A percentile compares a stretch with the other conserved stretches of the same genome.
phyloP scores from a whole-genome alignment of 2,113 vertebrate species.

The Microcebus lehilahytsara region DNA sequence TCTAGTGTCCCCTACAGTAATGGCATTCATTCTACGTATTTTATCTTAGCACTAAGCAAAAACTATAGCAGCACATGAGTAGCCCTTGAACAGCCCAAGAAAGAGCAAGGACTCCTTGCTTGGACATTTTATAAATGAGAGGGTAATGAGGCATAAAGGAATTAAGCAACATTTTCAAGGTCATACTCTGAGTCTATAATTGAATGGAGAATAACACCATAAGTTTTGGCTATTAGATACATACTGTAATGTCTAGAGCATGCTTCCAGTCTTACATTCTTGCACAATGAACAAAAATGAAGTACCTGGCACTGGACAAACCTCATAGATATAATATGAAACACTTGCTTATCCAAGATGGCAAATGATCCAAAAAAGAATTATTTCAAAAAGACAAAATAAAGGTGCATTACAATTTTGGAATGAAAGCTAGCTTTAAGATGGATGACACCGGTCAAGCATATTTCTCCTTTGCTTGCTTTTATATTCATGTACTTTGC shows the following conservation, averaged over 20 bases:
- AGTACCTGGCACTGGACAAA: neutral
- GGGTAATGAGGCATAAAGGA: slow-evolving; percentile 44
- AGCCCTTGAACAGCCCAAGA: neutral
- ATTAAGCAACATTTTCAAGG: slow-evolving; percentile 62
- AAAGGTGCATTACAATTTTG: neutral
- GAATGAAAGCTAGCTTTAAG: neutral
- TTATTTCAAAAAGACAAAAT: neutral
- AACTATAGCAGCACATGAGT: neutral
- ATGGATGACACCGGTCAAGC: neutral
- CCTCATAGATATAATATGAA: neutral
- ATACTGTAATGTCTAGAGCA: neutral
- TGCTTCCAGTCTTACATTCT: neutral
- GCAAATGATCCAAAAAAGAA: neutral
- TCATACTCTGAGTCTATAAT: slow-evolving; percentile 37
- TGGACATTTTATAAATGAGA: slow-evolving; percentile 16
- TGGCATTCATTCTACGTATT: neutral
- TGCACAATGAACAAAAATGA: neutral
- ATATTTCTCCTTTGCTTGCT: neutral
- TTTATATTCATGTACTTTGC: neutral
- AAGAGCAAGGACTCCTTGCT: neutral
- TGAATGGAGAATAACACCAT: slow-evolving; percentile 39
- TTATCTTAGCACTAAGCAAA: neutral
- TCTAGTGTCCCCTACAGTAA: neutral
- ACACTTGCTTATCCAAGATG: neutral
- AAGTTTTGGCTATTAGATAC: slow-evolving; percentile 31